These are phyloP conservation scores for Chelonoidis abingdonii DNA, from an alignment of 2,113 vertebrate genomes.

Conservation along the genomic window DNA sequence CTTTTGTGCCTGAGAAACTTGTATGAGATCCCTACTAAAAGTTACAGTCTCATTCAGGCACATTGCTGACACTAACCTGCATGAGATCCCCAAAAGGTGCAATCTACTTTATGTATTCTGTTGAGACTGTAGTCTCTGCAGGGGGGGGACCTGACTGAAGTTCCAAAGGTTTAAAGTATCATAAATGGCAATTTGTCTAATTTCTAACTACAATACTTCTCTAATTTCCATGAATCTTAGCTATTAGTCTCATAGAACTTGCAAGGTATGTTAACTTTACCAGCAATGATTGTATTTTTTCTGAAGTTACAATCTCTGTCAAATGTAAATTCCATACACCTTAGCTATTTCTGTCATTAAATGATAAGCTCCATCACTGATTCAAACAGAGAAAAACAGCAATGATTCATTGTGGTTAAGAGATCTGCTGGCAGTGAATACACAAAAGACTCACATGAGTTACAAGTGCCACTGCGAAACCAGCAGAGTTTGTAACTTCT, in stretches of 20 bases:
- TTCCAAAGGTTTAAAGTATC: neutral
- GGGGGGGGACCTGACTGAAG: neutral
- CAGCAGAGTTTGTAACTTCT: conserved; percentile 10
- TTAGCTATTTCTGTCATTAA: neutral
- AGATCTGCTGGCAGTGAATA: neutral
- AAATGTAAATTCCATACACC: neutral
- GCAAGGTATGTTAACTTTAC: neutral
- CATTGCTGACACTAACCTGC: neutral
- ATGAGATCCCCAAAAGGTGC: neutral
- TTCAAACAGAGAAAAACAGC: neutral
- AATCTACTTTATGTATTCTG: neutral
- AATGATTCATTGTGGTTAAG: neutral
- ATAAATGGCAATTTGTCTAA: neutral
- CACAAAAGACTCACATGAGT: conserved; percentile 6
- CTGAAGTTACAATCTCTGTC: neutral
- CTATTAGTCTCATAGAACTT: neutral
- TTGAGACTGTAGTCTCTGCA: neutral
- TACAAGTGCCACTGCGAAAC: conserved; percentile 2
- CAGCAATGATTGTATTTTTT: neutral
- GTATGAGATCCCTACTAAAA: neutral
- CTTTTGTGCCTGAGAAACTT: neutral
- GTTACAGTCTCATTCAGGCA: neutral
- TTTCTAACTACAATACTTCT: neutral
- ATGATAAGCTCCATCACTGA: neutral
- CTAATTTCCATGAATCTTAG: neutral